Evolutionary conservation across 2,113 vertebrate species (phyloP), one percentile per base, ranked within the genome.

Genomic region (Leptobrachium ailaonicum): DNA sequence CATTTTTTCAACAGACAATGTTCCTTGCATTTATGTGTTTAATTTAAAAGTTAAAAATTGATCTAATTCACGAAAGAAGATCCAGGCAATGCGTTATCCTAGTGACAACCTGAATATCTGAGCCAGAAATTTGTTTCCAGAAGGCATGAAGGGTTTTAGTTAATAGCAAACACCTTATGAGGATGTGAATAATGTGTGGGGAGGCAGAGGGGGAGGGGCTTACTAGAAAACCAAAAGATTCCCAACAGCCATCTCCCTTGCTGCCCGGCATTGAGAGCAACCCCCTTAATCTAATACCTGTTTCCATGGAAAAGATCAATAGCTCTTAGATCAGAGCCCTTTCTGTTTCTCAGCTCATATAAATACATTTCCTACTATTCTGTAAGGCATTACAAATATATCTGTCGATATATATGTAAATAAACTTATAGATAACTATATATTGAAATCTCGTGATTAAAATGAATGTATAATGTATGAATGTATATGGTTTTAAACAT

Each of bases 281-380:
- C 9, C 66, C 66, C 60, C 60, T 10, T n/a, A 75, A 47, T 47
- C 20, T 64, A 75, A 75, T 75, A 64, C 58, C 60, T 47, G 73
- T 75, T 64, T 64, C 73, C 60, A 64, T 75, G 73, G 60, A 43
- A 75, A 44, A 64, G 73, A 75, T 75, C 73, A 75, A 75, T 75
- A 75, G 60, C 73, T 75, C 56, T 75, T 75, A 75, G 62, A 75
- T 75, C 73, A 44, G 56, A 62, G 73, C 42, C 58, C 73, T 60
- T 75, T 75, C n/a, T 58, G 32, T 74, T 74, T n/a, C 43, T 60
- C 56, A 60, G 56, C n/a, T 1, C 56, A 60, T 60, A 60, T 60
- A 47, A 8, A 47, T 47, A 60, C 56, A 60, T 14, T 12, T 3
- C 56, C 56, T 60, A 60, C 10, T n/a, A n/a, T 14, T 13, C 10